These are phyloP conservation scores for Metallyticus violacea DNA, from an alignment of 2,888 invertebrate genomes.

Conservation along the genomic window DNA sequence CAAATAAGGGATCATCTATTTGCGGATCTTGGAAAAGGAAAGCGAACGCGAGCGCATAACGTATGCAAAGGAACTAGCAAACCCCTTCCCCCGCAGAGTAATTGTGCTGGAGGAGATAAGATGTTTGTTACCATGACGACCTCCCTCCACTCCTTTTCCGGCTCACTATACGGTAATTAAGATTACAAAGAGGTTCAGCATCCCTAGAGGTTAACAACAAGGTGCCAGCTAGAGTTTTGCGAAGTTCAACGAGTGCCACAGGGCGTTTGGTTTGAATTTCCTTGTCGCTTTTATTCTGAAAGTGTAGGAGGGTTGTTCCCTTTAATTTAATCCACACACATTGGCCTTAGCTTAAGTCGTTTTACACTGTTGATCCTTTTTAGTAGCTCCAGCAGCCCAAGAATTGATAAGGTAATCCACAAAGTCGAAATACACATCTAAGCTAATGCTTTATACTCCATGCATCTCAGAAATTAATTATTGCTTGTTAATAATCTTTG, in stretches of 20 bases:
- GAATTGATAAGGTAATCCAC: too few relatives aligned
- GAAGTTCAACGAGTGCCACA: too few relatives aligned
- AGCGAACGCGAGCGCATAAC: too few relatives aligned
- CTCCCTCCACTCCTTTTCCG: constrained; percentile 3
- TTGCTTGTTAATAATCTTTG: too few relatives aligned
- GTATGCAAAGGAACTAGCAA: too few relatives aligned
- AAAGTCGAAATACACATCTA: not conserved
- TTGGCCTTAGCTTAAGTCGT: not conserved
- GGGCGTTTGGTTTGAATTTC: not conserved
- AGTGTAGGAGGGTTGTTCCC: not conserved
- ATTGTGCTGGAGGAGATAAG: not conserved
- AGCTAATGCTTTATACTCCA: not conserved
- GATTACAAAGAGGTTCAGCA: not conserved
- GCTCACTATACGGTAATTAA: constrained; percentile 20
- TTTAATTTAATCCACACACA: not conserved
- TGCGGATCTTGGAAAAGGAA: too few relatives aligned
- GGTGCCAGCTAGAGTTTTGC: not conserved
- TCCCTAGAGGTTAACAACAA: not conserved
- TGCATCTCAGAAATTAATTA: too few relatives aligned
- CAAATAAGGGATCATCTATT: not conserved
- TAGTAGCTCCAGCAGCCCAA: not conserved
- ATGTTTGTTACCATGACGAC: too few relatives aligned
- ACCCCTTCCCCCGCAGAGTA: too few relatives aligned
- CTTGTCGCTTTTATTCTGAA: not conserved
- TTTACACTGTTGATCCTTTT: not conserved